These are phyloP conservation scores for Sinocyclocheilus maitianheensis DNA, from an alignment of 2,113 vertebrate species.

Conservation along the genomic window DNA sequence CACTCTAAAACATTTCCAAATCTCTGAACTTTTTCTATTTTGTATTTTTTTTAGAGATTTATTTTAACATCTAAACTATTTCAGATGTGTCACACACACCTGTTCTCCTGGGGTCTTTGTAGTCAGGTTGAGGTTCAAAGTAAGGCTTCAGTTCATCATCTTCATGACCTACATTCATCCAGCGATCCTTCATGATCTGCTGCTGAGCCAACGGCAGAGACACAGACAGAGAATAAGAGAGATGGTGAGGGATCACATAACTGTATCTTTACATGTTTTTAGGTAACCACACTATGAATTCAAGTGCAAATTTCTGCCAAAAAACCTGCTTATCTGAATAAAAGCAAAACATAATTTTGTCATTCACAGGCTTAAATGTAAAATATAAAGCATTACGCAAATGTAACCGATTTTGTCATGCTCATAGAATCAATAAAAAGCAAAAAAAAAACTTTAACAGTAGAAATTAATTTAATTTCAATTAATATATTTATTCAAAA, in stretches of 20 bases:
- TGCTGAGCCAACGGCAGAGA: slow-evolving; percentile 63
- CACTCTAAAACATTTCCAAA: neutral
- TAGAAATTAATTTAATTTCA: neutral
- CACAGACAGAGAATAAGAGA: neutral
- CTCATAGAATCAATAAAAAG: neutral
- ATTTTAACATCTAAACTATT: neutral
- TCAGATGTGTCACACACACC: slow-evolving; percentile 67
- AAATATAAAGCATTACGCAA: neutral
- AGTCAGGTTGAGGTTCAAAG: slow-evolving; percentile 87
- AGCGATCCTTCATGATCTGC: slow-evolving; percentile 96
- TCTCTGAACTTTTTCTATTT: neutral
- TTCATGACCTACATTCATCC: slow-evolving; percentile 94
- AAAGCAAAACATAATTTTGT: neutral
- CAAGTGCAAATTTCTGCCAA: neutral
- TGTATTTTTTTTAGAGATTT: too few relatives aligned
- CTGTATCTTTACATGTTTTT: neutral
- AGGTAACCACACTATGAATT: too few relatives aligned
- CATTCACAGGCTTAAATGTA: neutral
- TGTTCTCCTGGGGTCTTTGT: slow-evolving; percentile 91
- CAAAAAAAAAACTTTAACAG: neutral
- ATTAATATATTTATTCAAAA: neutral
- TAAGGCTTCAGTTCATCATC: slow-evolving; percentile 93
- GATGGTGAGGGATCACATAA: neutral
- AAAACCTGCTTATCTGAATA: neutral
- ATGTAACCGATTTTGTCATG: neutral